Evolutionary conservation across 30 jellyfish, hydroid and myxozoan genomes (phyloP).

Genomic region (Cassiopea andromeda): DNA sequence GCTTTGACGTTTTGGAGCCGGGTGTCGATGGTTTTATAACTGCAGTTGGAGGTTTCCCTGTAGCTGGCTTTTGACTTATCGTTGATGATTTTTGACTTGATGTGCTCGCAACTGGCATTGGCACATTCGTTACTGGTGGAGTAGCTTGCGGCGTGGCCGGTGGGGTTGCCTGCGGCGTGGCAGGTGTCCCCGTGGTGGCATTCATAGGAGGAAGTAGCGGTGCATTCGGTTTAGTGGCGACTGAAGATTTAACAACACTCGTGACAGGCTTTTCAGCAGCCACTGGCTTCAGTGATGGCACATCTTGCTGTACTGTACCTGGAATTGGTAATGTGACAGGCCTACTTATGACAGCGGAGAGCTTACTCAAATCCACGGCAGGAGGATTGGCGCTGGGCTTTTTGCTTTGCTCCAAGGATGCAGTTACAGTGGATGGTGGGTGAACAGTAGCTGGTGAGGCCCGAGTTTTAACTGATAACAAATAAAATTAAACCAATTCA

Average conservation of each 20-base stretch:
- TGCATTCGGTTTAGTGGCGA: neutral
- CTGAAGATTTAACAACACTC: slow-evolving; percentile 8
- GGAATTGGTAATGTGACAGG: slow-evolving; percentile 42
- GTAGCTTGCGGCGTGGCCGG: slow-evolving; percentile 11
- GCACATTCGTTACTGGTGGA: slow-evolving; percentile 36
- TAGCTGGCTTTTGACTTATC: slow-evolving; percentile 2
- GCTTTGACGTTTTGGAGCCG: slow-evolving; percentile 14
- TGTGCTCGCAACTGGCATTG: slow-evolving; percentile 21
- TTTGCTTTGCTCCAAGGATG: slow-evolving; percentile 5
- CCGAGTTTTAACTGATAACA: neutral
- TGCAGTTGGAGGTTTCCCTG: slow-evolving; percentile 33
- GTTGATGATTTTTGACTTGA: slow-evolving; percentile 11
- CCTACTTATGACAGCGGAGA: neutral
- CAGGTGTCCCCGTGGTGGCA: slow-evolving; percentile 2
- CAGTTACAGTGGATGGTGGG: neutral
- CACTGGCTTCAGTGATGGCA: slow-evolving; percentile 26
- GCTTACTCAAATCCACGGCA: slow-evolving; percentile 8
- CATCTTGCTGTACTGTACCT: slow-evolving; percentile 13
- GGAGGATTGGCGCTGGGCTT: slow-evolving; percentile 9
- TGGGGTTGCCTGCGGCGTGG: slow-evolving; percentile 20
- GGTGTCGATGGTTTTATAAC: slow-evolving; percentile 24
- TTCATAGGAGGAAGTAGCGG: neutral
- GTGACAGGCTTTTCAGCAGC: slow-evolving; percentile 20
- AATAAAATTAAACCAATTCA: neutral
- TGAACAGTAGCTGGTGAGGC: neutral